Base-by-base conservation (phyloP, 1,140 invertebrate genomes). In the Elymnias hypermnestra region DNA sequence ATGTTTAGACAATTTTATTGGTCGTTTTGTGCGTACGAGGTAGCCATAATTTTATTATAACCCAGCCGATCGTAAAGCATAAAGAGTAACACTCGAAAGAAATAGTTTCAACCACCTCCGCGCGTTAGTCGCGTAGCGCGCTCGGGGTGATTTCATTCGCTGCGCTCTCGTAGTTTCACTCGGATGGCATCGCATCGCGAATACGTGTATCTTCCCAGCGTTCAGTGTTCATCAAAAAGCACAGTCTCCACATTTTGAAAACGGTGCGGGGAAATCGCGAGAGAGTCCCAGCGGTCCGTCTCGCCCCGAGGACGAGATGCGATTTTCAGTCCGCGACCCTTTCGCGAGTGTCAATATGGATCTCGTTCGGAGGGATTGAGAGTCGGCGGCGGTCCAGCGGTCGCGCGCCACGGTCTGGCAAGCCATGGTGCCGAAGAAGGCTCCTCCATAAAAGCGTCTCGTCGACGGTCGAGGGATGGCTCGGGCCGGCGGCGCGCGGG, bases 401-500 rank as follows among this genome's bases (percentile, higher is more conserved):
- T n/a, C n/a, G n/a, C n/a, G n/a, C n/a, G 48, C 55, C 41, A 23
- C 19, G 36, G n/a, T 37, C 15, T 39, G 13, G 62, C 72, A 74
- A 67, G 82, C 73, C 74, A 82, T 84, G 81, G 72, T 69, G 60
- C 68, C 70, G 57, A 72, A 74, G 74, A 64, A 69, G 69, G 81
- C 75, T 65, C 81, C 81, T 51, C 79, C 77, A 84, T 84, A 84
- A 84, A 83, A 69, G 59, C 67, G 64, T 73, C 66, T 70, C 50
- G 56, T 50, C n/a, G n/a, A 47, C 60, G 62, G 70, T 74, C 65
- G 60, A 79, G 78, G 76, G 71, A 55, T 51, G 60, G 48, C 46
- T 66, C 60, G 55, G 51, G 64, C 63, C 48, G 74, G 78, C 64
- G 62, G 81, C 81, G 79, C 68, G 60, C 64, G 67, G 60, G 67